Evolutionary conservation across 2,113 vertebrate genomes (phyloP), one percentile per base, ranked within the genome.

Genomic region (Hippocampus zosterae): DNA sequence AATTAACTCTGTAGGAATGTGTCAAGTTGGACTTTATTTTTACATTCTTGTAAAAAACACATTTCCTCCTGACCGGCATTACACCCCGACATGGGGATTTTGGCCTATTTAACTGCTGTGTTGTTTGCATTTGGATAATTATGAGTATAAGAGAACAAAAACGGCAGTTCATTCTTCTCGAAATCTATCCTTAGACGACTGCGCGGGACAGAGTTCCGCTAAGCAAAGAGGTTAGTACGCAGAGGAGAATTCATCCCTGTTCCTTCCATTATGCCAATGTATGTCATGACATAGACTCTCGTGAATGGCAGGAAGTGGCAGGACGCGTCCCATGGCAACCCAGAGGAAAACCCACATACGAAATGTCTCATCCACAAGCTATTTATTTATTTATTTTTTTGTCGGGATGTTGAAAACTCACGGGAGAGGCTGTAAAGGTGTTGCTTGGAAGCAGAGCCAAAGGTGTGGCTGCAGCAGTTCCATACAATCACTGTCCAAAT

Each of bases 251-350:
- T 79, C 72, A 75, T 79, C 80, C 62, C 76, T 79, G 74, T 83
- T 83, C 83, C 83, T 81, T 77, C 79, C 70, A 72, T 86, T 88
- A 83, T 85, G 83, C 73, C 37, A 77, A 72, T 72, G 77, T 46
- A 62, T 65, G 68, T 83, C 71, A 56, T 66, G 84, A 84, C 80
- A 77, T 64, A 65, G 18, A 8, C 52, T 33, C 46, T 53, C 90
- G 81, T 92, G 82, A 92, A 93, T 91, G 69, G 82, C 42, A 90
- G 91, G 90, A 93, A 90, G 81, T 85, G 79, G 78, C 13, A 79
- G 79, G 73, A 68, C 1, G 67, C 88, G 87, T 89, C 85, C 84
- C 74, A 73, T 46, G 72, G 44, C 70, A 76, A 74, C 84, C 73
- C 48, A 60, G 78, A 87, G 87, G 85, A 87, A 60, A 90, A 76